phyloP scores from a whole-genome alignment of 2,888 invertebrate genomes.

The Embidobia sp. region DNA sequence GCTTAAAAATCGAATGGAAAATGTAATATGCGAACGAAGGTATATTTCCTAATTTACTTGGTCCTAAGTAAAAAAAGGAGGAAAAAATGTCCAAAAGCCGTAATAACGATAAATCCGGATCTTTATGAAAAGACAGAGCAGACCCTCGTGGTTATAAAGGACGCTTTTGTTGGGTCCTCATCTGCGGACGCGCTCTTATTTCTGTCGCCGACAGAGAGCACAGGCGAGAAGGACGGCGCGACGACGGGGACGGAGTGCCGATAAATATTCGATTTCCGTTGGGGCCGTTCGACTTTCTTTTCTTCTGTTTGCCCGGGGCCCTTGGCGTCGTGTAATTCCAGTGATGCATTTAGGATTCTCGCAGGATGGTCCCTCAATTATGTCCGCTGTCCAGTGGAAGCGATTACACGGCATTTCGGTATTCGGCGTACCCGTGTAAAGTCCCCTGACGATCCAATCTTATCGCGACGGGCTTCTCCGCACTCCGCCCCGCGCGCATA shows the following conservation, averaged over 20 bases:
- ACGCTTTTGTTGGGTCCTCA: conserved; percentile 59
- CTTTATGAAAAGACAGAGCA: conserved; percentile 66
- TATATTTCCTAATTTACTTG: conserved; percentile 19
- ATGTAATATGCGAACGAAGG: background rate
- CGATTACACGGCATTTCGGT: conserved; percentile 77
- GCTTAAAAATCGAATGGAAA: conserved; percentile 11
- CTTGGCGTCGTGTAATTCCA: conserved; percentile 66
- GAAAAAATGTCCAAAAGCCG: conserved; percentile 11
- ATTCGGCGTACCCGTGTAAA: conserved; percentile 73
- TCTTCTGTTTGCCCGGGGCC: conserved; percentile 63
- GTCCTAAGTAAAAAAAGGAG: too few relatives aligned
- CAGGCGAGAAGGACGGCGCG: conserved; percentile 10
- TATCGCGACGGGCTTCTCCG: conserved; percentile 77
- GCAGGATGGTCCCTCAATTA: conserved; percentile 68
- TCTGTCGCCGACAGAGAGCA: conserved; percentile 32
- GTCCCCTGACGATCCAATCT: conserved; percentile 78
- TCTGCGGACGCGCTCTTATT: conserved; percentile 56
- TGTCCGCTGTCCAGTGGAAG: conserved; percentile 67
- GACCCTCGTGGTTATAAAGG: conserved; percentile 55
- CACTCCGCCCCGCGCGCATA: conserved; percentile 71
- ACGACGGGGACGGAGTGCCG: conserved; percentile 42
- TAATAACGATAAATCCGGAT: conserved; percentile 65
- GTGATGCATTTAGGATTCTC: conserved; percentile 68
- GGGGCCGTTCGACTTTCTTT: conserved; percentile 62
- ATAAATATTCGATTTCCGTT: conserved; percentile 65